Base-by-base conservation (phyloP, 2,888 invertebrate genomes). In the Heliconius ismenius region DNA sequence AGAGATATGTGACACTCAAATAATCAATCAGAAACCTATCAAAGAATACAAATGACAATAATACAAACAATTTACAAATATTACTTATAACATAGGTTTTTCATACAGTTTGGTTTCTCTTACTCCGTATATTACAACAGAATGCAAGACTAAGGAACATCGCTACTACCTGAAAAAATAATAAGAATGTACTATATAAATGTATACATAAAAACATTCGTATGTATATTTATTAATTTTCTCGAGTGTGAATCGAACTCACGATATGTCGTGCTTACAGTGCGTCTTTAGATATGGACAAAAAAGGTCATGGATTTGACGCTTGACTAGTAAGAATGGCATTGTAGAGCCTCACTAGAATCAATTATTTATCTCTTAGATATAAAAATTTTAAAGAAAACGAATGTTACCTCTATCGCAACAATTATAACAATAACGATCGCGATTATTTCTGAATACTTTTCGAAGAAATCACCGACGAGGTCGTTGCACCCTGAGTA, bases 371-470 rank as follows among this genome's bases (percentile, higher is more conserved):
- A 43, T 43, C 43, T 43, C 43, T 43, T 60, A 60, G 11, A 60
- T 24, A 60, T 11, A 24, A 24, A 60, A 60, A 62, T 62, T 13
- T 24, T 10, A 3, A 26, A 54, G 36, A n/a, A 3, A 58, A 54
- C 0, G 4, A 64, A 64, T 26, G 81, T 78, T 60, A 92, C 92
- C 89, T 91, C 90, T 49, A 90, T 79, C 72, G 84, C 70, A 3
- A 91, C 87, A 13, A 91, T 74, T 0, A 79, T 64, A 1, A 89
- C 79, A 0, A 91, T 62, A 0, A 90, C 80, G 0, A 73, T 79
- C 0, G 86, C 91, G 0, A 89, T 84, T 0, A 84, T 86, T 0
- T 83, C 85, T 0, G 89, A 88, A 74, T 87, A 89, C 1, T 79
- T 80, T 32, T 85, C 85, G 73, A 91, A 87, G 83, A 87, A 92